Evolutionary conservation across 2,113 vertebrate genomes (phyloP).

Genomic region (Quiscalus mexicanus): DNA sequence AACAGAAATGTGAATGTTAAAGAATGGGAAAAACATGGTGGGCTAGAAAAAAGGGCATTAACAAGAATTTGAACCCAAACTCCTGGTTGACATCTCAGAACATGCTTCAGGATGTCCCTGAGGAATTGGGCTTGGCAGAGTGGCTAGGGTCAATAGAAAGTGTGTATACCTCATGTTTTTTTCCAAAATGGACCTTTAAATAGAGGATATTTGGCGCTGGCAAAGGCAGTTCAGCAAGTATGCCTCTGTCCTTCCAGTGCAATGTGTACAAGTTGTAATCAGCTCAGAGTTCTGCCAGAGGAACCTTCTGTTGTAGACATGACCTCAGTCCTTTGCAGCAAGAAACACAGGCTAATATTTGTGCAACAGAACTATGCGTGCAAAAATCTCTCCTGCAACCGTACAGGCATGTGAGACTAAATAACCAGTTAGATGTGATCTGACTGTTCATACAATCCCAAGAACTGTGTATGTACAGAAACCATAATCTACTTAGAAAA

Average conservation of each 20-base stretch:
- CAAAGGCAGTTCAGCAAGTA: neutral
- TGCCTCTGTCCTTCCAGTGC: neutral
- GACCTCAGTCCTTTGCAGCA: constrained; percentile 25
- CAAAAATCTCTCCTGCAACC: neutral
- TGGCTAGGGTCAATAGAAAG: neutral
- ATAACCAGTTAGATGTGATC: neutral
- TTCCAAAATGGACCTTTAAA: neutral
- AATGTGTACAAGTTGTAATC: neutral
- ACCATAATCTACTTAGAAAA: neutral
- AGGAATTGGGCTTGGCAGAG: neutral
- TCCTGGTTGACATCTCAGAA: neutral
- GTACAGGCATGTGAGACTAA: neutral
- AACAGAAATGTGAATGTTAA: neutral
- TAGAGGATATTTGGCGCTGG: neutral
- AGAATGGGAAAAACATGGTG: neutral
- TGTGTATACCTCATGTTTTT: neutral
- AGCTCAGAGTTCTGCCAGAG: constrained; percentile 10
- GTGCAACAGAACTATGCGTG: neutral
- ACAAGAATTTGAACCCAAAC: neutral
- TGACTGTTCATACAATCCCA: neutral
- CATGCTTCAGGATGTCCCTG: neutral
- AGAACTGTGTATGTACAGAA: neutral
- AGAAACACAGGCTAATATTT: constrained; percentile 3
- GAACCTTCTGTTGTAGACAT: constrained; percentile 25
- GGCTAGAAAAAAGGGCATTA: neutral